Conservation (phyloP, 2,888 invertebrate genomes). For the Barypeithes pellucidus region DNA sequence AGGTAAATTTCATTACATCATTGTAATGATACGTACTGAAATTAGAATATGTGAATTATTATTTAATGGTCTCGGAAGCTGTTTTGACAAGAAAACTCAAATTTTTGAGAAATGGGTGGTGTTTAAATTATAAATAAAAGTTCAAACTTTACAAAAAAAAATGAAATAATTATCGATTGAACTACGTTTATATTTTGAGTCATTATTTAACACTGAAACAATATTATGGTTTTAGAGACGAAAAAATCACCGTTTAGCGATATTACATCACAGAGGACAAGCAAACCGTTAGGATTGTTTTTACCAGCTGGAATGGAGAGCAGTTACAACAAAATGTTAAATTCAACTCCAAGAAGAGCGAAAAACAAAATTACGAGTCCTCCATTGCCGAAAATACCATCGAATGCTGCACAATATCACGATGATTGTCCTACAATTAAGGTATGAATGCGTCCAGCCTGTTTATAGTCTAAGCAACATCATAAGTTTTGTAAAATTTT, state of each 20-base stretch:
- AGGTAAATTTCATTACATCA: neutral
- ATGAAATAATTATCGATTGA: no score
- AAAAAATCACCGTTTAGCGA: conserved; percentile 29
- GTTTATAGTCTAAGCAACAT: no score
- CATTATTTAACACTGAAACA: no score
- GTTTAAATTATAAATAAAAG: no score
- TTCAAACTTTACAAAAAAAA: no score
- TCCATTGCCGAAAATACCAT: neutral
- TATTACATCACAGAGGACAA: conserved; percentile 26
- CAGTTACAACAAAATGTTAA: neutral
- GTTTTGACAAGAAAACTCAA: no score
- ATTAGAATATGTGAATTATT: no score
- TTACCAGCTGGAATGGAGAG: conserved; percentile 41
- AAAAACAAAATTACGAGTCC: neutral
- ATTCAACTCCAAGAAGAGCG: neutral
- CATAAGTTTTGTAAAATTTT: no score
- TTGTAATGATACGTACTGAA: neutral
- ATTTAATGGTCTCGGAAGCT: no score
- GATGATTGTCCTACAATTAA: conserved; percentile 46
- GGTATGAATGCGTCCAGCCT: no score
- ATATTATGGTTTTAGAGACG: conserved; percentile 3
- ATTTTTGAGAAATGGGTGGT: no score
- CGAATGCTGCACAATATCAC: neutral
- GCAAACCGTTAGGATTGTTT: conserved; percentile 11
- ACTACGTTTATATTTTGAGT: no score